phyloP scores from a whole-genome alignment of 2,888 invertebrate species.

The Cheilosia urbana region DNA sequence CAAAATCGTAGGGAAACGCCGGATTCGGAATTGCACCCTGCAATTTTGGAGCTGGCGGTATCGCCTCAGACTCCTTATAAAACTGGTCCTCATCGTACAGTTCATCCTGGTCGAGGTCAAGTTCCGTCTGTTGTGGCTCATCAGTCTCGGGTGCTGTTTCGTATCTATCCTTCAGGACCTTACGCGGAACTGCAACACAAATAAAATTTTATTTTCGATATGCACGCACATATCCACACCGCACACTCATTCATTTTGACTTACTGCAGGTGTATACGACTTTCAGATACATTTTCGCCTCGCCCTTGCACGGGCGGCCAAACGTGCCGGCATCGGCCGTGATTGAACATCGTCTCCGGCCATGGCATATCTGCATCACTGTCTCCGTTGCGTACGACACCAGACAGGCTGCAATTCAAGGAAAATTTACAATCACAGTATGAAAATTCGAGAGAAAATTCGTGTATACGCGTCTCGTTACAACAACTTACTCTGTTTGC shows the following conservation, averaged over 20 bases:
- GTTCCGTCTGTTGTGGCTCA: constrained; percentile 86
- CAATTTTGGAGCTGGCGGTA: constrained; percentile 85
- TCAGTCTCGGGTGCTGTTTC: constrained; percentile 92
- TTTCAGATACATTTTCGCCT: constrained; percentile 92
- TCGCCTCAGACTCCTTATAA: constrained; percentile 85
- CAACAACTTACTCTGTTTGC: constrained; percentile 80
- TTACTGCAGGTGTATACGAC: constrained; percentile 95
- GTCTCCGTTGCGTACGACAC: constrained; percentile 96
- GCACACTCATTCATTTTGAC: constrained; percentile 81
- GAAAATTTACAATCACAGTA: constrained; percentile 31
- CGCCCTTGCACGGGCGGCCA: constrained; percentile 91
- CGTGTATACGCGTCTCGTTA: constrained; percentile 16
- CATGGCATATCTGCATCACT: constrained; percentile 94
- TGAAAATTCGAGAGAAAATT: constrained; percentile 35
- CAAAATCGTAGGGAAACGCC: constrained; percentile 79
- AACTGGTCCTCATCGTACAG: constrained; percentile 85
- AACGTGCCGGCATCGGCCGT: constrained; percentile 93
- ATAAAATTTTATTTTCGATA: constrained; percentile 35
- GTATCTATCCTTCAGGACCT: constrained; percentile 92
- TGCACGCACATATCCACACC: neutral
- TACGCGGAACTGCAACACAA: constrained; percentile 89
- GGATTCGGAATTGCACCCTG: constrained; percentile 82
- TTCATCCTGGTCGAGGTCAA: constrained; percentile 85
- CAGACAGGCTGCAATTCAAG: constrained; percentile 88
- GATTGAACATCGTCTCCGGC: constrained; percentile 91